Evolutionary conservation across 2,888 invertebrate species (phyloP).

Genomic region (Leptinotarsa rubiginosa): DNA sequence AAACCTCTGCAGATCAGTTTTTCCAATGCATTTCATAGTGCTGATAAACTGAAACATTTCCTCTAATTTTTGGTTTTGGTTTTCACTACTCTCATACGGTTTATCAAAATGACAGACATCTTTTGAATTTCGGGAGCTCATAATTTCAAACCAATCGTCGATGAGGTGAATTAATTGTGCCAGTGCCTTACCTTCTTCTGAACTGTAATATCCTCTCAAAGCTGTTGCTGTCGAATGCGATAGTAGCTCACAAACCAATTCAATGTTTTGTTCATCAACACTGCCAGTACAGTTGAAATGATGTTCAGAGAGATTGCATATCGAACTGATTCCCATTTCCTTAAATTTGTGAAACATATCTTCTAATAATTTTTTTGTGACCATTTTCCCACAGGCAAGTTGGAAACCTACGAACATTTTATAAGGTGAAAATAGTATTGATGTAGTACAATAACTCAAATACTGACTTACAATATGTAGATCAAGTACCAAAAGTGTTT

Average conservation of each 20-base stretch:
- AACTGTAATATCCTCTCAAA: background rate
- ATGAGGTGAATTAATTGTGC: background rate
- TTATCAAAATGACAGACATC: background rate
- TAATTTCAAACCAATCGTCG: constrained; percentile 11
- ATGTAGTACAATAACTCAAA: no score
- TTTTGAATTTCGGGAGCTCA: background rate
- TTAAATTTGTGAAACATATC: background rate
- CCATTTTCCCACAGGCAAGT: background rate
- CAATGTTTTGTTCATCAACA: constrained; percentile 4
- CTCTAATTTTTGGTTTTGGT: background rate
- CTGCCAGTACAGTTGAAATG: constrained; percentile 2
- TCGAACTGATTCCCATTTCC: background rate
- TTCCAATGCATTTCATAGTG: background rate
- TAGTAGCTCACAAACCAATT: background rate
- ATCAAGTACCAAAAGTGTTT: background rate
- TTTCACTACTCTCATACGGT: constrained; percentile 16
- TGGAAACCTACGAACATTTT: background rate
- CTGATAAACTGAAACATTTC: constrained; percentile 6
- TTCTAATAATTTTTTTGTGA: background rate
- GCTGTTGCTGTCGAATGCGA: constrained; percentile 14
- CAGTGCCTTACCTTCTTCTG: background rate
- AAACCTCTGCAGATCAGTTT: constrained; percentile 1
- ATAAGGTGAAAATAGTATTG: background rate
- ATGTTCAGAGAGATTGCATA: background rate
- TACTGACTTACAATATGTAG: no score